Evolutionary conservation across 2,797 vertebrate genomes (phyloP).

Genomic region (Botia almorhae): DNA sequence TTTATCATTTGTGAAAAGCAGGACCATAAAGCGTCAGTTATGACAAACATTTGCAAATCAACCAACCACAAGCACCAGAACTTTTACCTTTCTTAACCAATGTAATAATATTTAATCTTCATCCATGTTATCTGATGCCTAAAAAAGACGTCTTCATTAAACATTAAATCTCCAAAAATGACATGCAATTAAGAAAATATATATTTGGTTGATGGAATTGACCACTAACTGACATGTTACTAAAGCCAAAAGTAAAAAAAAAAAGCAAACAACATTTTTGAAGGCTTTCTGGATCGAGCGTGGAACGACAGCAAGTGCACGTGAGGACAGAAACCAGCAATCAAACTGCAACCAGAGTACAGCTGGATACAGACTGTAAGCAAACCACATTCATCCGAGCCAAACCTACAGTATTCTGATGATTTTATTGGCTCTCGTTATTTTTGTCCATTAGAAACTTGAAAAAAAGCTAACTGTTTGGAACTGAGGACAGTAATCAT

Average conservation of each 20-base stretch:
- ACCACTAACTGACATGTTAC: neutral
- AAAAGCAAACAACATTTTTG: neutral
- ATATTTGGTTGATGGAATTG: constrained; percentile 6
- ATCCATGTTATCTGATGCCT: neutral
- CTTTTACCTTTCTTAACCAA: neutral
- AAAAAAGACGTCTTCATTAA: neutral
- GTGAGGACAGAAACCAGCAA: constrained; percentile 32
- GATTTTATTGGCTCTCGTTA: constrained; percentile 41
- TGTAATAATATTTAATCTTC: neutral
- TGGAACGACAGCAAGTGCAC: constrained; percentile 14
- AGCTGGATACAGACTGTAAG: neutral
- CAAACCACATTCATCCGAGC: constrained; percentile 51
- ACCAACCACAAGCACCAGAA: neutral
- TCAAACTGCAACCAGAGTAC: constrained; percentile 31
- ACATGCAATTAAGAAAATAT: neutral
- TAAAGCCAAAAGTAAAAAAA: neutral
- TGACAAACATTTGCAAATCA: neutral
- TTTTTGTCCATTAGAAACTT: constrained; percentile 61
- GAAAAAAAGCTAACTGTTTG: constrained; percentile 10
- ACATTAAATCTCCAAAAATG: neutral
- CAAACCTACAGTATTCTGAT: constrained; percentile 58
- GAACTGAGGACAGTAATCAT: neutral
- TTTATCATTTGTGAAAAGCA: too few species aligned
- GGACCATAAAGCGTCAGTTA: neutral
- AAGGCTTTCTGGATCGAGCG: neutral